These are phyloP conservation scores for Lasius platythorax DNA, from an alignment of 2,888 invertebrate genomes.

Conservation along the genomic window DNA sequence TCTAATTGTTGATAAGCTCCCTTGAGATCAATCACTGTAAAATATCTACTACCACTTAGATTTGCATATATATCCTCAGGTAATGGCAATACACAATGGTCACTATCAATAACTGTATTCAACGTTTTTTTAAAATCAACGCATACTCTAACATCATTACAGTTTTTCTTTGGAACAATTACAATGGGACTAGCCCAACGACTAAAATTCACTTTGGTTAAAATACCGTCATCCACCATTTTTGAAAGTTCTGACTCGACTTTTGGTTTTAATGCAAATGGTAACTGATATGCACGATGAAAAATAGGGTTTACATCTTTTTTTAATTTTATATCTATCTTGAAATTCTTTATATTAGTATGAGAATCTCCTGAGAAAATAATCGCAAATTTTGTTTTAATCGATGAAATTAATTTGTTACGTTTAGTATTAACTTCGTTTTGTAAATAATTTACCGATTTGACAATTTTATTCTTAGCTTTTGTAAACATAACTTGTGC, in stretches of 20 bases:
- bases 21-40: too few species aligned
- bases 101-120: too few species aligned
- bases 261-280: background rate
- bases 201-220: too few species aligned
- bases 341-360: background rate
- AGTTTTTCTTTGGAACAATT: too few species aligned
- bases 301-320: background rate
- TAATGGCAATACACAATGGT: too few species aligned
- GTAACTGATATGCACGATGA: background rate
- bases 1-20: too few species aligned
- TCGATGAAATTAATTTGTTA: background rate
- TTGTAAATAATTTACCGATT: background rate
- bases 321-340: background rate
- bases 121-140: too few species aligned
- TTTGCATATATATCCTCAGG: too few species aligned
- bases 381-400: background rate
- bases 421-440: background rate
- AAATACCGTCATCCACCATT: background rate
- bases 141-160: too few species aligned
- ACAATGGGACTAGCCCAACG: too few species aligned
- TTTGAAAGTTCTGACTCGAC: background rate
- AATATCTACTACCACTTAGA: too few species aligned
- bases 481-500: background rate
- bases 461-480: background rate
- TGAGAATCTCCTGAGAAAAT: background rate